Conservation (phyloP, 2,888 invertebrate species). For the Dynastes grantii region DNA sequence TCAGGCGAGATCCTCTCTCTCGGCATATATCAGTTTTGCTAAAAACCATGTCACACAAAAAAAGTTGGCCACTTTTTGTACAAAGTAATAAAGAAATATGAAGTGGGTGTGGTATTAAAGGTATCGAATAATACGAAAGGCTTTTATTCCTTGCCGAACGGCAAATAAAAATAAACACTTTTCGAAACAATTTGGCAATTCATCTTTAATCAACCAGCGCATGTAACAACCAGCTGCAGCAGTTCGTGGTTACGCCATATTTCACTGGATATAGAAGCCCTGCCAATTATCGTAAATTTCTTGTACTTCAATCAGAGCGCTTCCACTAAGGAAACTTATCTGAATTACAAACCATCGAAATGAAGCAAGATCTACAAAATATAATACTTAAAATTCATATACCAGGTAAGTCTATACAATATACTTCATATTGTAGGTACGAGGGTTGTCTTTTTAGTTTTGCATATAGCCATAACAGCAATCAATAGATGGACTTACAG, state of each 20-base stretch:
- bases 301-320: constrained; percentile 54
- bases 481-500: too few relatives aligned
- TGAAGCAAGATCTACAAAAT: not conserved
- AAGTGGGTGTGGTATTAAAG: constrained; percentile 15
- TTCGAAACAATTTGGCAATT: constrained; percentile 54
- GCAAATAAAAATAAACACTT: constrained; percentile 54
- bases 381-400: not conserved
- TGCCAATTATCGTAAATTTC: constrained; percentile 55
- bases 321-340: too few relatives aligned
- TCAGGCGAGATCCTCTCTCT: not conserved
- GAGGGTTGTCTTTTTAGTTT: too few relatives aligned
- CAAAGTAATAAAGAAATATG: constrained; percentile 17
- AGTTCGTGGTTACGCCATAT: constrained; percentile 66
- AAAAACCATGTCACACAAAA: not conserved
- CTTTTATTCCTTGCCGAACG: constrained; percentile 45
- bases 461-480: too few relatives aligned
- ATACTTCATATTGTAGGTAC: too few relatives aligned
- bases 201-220: constrained; percentile 55
- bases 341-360: too few relatives aligned
- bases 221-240: constrained; percentile 61
- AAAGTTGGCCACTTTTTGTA: not conserved
- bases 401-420: too few relatives aligned
- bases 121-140: constrained; percentile 7
- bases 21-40: constrained; percentile 1
- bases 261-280: constrained; percentile 62